phyloP scores from a whole-genome alignment of 2,113 vertebrate species.

The Cyphomyrus plagiostoma region DNA sequence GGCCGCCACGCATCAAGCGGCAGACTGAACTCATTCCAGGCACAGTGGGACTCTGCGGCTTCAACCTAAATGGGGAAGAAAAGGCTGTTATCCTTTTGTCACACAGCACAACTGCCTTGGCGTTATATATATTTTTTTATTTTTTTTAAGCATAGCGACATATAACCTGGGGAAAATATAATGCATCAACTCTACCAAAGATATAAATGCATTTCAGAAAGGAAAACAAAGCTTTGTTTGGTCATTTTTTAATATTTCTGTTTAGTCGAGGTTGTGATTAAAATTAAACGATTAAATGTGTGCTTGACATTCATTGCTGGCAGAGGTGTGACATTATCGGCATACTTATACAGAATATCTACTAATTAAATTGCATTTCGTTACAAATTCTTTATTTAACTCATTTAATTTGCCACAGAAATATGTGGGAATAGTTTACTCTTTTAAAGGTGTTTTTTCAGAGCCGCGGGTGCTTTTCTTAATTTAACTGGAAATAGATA shows the following conservation, averaged over 20 bases:
- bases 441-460: background rate
- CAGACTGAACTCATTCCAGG: slow-evolving; percentile 27
- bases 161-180: slow-evolving; percentile 22
- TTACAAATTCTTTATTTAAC: background rate
- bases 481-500: background rate
- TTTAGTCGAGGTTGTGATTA: slow-evolving; percentile 29
- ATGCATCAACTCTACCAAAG: slow-evolving; percentile 77
- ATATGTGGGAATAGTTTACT: slow-evolving; percentile 53
- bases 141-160: slow-evolving; percentile 19
- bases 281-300: slow-evolving; percentile 12
- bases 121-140: slow-evolving; percentile 48
- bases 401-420: slow-evolving; percentile 11
- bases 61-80: background rate
- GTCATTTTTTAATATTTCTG: slow-evolving; percentile 40
- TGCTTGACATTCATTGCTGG: slow-evolving; percentile 17
- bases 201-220: slow-evolving; percentile 66
- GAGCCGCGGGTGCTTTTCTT: background rate
- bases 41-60: slow-evolving; percentile 31
- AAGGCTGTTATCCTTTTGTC: background rate
- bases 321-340: slow-evolving; percentile 7
- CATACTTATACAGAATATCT: background rate
- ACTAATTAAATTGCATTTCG: background rate
- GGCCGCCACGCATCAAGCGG: background rate
- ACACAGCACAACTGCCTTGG: slow-evolving; percentile 71
- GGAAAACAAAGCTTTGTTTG: slow-evolving; percentile 39